Base-by-base conservation (phyloP, 2,797 vertebrate genomes). In the Gymnocypris eckloni region DNA sequence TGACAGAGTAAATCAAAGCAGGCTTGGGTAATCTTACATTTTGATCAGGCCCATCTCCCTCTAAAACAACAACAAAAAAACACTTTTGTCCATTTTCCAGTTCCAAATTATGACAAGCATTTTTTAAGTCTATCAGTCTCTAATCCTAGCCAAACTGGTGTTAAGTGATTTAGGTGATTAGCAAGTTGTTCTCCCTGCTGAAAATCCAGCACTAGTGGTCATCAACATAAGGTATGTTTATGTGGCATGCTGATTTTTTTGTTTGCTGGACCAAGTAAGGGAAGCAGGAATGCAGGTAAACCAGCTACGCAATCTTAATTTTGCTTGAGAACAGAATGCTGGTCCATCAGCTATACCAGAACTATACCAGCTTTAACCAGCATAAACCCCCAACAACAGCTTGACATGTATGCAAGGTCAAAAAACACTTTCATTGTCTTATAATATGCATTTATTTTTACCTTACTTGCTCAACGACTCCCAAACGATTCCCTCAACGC, bases 1-100 rank as follows among this genome's bases (percentile, higher is more conserved):
- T 90, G 90, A 91, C 86, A 81, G 90, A 91, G 90, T 92, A 91
- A 91, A 90, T 92, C 86, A 75, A 33, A 33, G 33, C 33, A 33
- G 33, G 33, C 33, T 33, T 33, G 33, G 33, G 33, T 33, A 33
- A 33, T 33, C 33, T 33, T 33, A 33, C 33, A 33, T 33, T 33
- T 33, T 10, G 43, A 9, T 28, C 71, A 28, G 7, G 43, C 13
- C n/a, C 10, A 25, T 50, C 71, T 50, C 18, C 15, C 12, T 16
- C 15, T 15, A 5, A 50, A 50, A 50, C 15, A 15, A 1, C 33
- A 33, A 16, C 13, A 50, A 50, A 43, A 43, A 43, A 43, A 10
- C 8, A 9, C 43, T 43, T 43, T 43, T 43, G 43, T 43, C 43
- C 9, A 43, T 54, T 18, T 20, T 54, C 52, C 59, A 61, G 59